Evolutionary conservation across 2,113 vertebrate species (phyloP), one percentile per base, ranked within the genome.

Genomic region (Passer domesticus): DNA sequence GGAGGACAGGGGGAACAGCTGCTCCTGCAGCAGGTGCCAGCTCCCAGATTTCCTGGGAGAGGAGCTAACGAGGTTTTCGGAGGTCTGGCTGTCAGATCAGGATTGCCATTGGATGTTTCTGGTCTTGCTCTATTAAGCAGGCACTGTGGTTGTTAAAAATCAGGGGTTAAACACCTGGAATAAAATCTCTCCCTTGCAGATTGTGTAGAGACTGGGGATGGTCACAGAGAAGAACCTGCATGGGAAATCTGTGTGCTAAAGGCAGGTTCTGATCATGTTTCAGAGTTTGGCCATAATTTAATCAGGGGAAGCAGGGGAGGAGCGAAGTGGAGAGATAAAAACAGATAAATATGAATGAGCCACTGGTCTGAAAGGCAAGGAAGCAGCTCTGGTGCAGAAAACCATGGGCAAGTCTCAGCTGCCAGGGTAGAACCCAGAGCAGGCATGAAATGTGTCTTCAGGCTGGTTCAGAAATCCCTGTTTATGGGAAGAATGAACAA

Each of bases 41-140:
- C 86, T 94, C 92, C 67, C 18, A 53, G 21, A 80, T 88, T 88
- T 81, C 96, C 94, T 88, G 68, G 33, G 90, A 93, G 92, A 92
- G 78, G 25, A 84, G 74, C 69, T 90, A 82, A 95, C 33, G 27
- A 90, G 83, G 60, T 81, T 89, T 88, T 2, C 11, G 47, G 72
- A 90, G 72, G 16, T 33, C n/a, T 86, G 76, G 24, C 83, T 88
- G 70, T 44, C 74, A 55, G 28, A 33, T 56, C 68, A 14, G 39
- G 15, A 23, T 55, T 89, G 80, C 43, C 83, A 28, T 3, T 52
- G 73, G 52, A n/a, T 84, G 33, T 17, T 72, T 21, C 92, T 37
- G 72, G 19, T 1, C 83, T 46, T 60, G 46, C 56, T 92, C 81
- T 63, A 17, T 78, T 78, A 64, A 78, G 17, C 47, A 74, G 63